Conservation (phyloP, 2,113 vertebrate genomes). For the Tetraodon nigroviridis region DNA sequence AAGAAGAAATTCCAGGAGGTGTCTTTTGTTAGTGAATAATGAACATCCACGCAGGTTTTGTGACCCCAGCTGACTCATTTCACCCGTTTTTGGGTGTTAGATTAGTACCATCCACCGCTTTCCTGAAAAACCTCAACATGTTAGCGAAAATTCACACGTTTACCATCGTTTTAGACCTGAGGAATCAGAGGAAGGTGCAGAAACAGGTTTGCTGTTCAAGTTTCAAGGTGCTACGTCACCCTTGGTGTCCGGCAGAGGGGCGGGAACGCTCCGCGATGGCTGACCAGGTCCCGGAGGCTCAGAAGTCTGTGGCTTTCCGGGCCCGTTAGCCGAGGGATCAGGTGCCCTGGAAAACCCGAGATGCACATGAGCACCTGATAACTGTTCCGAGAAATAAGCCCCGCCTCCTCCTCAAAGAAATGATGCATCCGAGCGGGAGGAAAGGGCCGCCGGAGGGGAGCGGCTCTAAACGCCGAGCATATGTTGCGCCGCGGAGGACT, state of each 20-base stretch:
- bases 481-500: constrained; percentile 51
- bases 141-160: no score
- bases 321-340: constrained; percentile 18
- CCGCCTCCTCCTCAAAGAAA: no score
- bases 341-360: constrained; percentile 28
- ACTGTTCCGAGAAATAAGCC: background rate
- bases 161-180: no score
- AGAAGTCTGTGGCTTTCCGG: constrained; percentile 25
- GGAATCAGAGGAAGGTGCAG: no score
- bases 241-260: constrained; percentile 21
- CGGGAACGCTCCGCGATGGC: constrained; percentile 6
- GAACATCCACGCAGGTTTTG: no score
- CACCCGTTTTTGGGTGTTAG: no score
- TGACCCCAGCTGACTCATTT: no score
- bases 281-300: background rate
- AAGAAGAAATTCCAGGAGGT: no score
- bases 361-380: no score
- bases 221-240: constrained; percentile 20
- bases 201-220: background rate
- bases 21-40: no score
- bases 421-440: constrained; percentile 18
- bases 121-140: no score
- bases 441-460: constrained; percentile 39
- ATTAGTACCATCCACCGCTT: no score
- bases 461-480: constrained; percentile 42